Conservation (phyloP, 2,113 vertebrate genomes). For the Petaurus breviceps region DNA sequence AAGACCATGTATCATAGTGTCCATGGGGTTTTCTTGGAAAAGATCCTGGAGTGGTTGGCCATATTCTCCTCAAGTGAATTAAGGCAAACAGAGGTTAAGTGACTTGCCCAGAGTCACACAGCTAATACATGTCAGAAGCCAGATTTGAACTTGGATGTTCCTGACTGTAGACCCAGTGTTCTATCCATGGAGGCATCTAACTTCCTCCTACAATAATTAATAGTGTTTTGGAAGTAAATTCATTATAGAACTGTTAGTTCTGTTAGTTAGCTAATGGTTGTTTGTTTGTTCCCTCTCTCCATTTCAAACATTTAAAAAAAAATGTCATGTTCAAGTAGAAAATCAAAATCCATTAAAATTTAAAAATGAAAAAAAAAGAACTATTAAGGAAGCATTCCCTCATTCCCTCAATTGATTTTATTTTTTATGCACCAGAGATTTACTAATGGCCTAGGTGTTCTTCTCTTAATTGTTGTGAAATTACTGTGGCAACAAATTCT, state of each 20-base stretch:
- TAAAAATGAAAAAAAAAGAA: conserved; percentile 34
- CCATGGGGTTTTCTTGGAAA: no score
- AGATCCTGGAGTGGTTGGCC: no score
- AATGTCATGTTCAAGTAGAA: conserved; percentile 40
- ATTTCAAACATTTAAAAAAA: conserved; percentile 26
- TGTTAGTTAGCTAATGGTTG: background rate
- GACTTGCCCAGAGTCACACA: no score
- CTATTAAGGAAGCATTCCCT: background rate
- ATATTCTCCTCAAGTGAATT: no score
- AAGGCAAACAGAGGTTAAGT: no score
- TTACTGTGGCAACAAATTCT: conserved; percentile 50
- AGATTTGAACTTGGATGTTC: no score
- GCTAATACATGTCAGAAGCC: no score
- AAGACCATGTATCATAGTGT: no score
- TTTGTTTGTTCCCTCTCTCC: no score
- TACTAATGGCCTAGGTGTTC: background rate
- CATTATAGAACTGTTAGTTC: conserved; percentile 25
- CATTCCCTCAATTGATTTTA: conserved; percentile 21
- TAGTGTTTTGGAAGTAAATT: conserved; percentile 27
- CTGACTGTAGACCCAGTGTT: no score
- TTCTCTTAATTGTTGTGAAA: conserved; percentile 45
- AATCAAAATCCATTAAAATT: conserved; percentile 41
- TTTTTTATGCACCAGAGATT: conserved; percentile 37
- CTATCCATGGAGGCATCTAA: no score
- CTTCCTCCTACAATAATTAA: background rate